Conservation (phyloP, 1,140 invertebrate genomes). For the Drosophila nigrodunni region DNA sequence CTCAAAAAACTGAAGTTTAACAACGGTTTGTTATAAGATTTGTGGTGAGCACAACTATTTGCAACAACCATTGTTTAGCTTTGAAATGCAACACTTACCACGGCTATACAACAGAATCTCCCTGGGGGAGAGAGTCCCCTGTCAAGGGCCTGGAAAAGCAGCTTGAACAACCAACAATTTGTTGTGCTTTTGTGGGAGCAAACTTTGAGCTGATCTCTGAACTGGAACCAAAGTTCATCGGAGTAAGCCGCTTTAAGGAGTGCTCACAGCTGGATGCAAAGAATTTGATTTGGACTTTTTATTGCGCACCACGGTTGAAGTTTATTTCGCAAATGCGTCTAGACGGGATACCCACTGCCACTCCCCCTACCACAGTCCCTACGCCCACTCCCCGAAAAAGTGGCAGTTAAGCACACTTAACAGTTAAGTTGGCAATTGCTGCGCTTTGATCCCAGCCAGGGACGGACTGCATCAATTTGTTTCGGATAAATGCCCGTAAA, state of each 20-base stretch:
- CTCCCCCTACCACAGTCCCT: no score
- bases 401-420: conserved; percentile 7
- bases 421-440: neutral
- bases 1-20: conserved; percentile 3
- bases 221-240: conserved; percentile 23
- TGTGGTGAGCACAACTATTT: conserved; percentile 1
- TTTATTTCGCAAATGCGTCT: conserved; percentile 54
- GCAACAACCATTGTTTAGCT: conserved; percentile 1
- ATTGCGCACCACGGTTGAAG: conserved; percentile 41
- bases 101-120: no score
- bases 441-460: neutral
- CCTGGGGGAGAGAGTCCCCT: no score
- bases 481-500: conserved; percentile 17
- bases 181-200: conserved; percentile 1
- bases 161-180: conserved; percentile 26
- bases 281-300: conserved; percentile 45
- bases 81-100: neutral
- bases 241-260: conserved; percentile 28
- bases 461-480: conserved; percentile 31
- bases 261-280: conserved; percentile 39
- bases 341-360: conserved; percentile 18
- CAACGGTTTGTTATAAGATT: conserved; percentile 4
- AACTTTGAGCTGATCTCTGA: conserved; percentile 31
- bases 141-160: neutral
- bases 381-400: neutral